Conservation (phyloP, 2,113 vertebrate genomes). For the Paratilapia polleni region DNA sequence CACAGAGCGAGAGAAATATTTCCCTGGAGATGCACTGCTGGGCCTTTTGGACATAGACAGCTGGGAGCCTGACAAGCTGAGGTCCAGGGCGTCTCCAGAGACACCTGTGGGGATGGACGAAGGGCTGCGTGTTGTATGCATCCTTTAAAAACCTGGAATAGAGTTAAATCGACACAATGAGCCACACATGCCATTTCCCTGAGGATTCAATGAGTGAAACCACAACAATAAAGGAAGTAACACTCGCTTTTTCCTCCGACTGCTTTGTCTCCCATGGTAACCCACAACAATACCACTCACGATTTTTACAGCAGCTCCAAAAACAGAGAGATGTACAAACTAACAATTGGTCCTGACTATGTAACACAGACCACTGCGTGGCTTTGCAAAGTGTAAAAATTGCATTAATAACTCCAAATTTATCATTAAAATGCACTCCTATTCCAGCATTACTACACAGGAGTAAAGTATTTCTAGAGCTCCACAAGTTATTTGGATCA, state of each 20-base stretch:
- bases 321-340: neutral
- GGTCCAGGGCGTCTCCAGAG: constrained; percentile 72
- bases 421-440: fast-evolving
- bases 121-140: constrained; percentile 86
- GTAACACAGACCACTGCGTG: fast-evolving
- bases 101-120: constrained; percentile 62
- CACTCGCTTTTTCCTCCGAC: neutral
- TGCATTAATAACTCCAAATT: neutral
- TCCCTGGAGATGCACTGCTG: constrained; percentile 81
- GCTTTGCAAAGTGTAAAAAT: neutral
- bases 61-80: constrained; percentile 86
- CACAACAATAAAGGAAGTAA: constrained; percentile 16
- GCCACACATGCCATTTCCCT: neutral
- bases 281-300: constrained; percentile 32
- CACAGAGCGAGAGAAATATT: constrained; percentile 83
- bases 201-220: neutral
- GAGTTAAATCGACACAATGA: neutral
- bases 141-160: constrained; percentile 62
- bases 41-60: constrained; percentile 82
- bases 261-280: constrained; percentile 41
- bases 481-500: neutral
- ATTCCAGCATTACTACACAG: neutral
- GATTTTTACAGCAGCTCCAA: neutral
- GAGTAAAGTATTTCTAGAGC: neutral
- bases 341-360: neutral